A percentile compares a stretch with the other conserved stretches of the same genome.
Evolutionary conservation across 2,797 vertebrate species (phyloP).

Genomic region (Babyrousa celebensis): DNA sequence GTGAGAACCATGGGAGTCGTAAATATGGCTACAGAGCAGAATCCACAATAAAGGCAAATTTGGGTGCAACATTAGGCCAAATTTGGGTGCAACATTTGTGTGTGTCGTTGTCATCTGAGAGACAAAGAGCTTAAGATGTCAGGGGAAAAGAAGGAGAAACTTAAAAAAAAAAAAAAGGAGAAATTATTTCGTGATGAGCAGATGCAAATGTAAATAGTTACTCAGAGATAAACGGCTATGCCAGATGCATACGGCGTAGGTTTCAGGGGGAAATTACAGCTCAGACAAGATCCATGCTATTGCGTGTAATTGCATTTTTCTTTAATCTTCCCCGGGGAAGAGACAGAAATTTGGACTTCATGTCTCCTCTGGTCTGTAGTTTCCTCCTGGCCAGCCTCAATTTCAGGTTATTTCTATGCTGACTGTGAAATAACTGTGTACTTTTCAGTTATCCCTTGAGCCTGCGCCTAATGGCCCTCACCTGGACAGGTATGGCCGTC

Average conservation of each 20-base stretch:
- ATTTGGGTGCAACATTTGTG: background rate
- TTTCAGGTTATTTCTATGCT: background rate
- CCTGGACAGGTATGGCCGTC: background rate
- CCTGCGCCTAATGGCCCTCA: rapidly evolving
- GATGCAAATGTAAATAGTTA: conserved; percentile 16
- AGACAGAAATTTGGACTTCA: background rate
- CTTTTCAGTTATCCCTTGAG: background rate
- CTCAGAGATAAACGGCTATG: background rate
- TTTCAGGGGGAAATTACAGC: background rate
- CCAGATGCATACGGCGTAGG: background rate
- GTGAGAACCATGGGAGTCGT: background rate
- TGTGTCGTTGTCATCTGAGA: background rate
- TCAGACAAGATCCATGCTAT: background rate
- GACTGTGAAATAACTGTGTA: background rate
- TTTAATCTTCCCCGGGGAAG: background rate
- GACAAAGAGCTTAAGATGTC: background rate
- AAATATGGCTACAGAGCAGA: background rate
- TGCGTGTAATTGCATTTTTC: background rate
- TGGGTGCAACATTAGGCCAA: background rate
- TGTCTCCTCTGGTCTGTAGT: background rate
- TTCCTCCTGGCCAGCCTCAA: background rate
- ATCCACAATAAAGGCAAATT: background rate
- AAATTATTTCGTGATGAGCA: background rate
- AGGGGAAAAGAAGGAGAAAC: background rate
- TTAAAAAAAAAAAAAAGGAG: background rate